Percentiles rank a stretch among this genome's conserved stretches.
Evolutionary conservation across 2,113 vertebrate genomes (phyloP).

Genomic region (Menura novaehollandiae): DNA sequence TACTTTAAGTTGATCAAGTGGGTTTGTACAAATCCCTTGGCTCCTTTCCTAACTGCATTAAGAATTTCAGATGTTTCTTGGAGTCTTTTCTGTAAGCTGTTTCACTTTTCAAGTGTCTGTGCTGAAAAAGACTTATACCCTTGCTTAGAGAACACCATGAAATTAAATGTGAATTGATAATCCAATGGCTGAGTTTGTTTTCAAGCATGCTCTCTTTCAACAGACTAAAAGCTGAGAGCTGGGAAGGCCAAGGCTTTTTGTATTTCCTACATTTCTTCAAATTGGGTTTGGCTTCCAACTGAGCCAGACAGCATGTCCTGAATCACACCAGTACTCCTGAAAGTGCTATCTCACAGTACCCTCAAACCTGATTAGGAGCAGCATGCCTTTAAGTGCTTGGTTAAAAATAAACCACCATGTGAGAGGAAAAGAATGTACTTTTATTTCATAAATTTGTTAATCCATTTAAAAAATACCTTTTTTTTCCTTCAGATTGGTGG

Average conservation of each 20-base stretch:
- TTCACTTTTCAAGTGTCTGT: background rate
- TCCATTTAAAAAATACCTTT: background rate
- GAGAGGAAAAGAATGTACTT: background rate
- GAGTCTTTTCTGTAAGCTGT: background rate
- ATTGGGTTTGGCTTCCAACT: background rate
- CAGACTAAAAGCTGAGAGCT: background rate
- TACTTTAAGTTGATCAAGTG: background rate
- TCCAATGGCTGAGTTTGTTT: background rate
- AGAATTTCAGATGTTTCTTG: background rate
- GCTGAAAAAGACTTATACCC: background rate
- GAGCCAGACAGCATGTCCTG: background rate
- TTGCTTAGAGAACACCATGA: background rate
- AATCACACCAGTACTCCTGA: background rate
- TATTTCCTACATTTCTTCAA: background rate
- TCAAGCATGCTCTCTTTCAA: background rate
- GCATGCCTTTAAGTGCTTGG: background rate
- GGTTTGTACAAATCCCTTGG: background rate
- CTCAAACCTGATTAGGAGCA: background rate
- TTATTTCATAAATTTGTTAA: background rate
- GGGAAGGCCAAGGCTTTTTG: background rate
- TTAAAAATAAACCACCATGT: background rate
- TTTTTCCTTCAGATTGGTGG: background rate
- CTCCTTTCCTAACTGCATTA: background rate
- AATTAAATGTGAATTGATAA: background rate
- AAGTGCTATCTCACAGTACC: background rate